These are phyloP conservation scores for Girardinichthys multiradiatus DNA, from an alignment of 2,113 vertebrate species.

Conservation along the genomic window DNA sequence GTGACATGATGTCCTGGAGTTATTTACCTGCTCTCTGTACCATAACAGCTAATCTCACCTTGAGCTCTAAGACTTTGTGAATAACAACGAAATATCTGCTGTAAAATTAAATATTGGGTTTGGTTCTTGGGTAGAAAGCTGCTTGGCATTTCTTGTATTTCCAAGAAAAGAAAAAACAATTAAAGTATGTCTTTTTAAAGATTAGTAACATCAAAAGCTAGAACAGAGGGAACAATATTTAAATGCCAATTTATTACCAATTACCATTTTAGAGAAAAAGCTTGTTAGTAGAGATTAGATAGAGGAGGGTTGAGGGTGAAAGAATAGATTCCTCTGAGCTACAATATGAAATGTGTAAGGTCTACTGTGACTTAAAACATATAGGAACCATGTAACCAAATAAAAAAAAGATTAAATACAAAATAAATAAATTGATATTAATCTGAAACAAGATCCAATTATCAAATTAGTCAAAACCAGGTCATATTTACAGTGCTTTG, in stretches of 20 bases:
- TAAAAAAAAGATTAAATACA: too few relatives aligned
- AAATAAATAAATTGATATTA: too few relatives aligned
- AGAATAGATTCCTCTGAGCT: conserved; percentile 1
- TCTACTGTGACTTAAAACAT: background rate
- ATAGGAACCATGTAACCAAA: too few relatives aligned
- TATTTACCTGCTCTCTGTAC: conserved; percentile 69
- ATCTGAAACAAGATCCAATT: too few relatives aligned
- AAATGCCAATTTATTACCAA: background rate
- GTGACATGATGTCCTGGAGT: conserved; percentile 68
- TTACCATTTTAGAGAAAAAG: conserved; percentile 9
- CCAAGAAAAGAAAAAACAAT: background rate
- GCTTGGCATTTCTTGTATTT: background rate
- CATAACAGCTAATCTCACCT: conserved; percentile 68
- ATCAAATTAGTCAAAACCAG: too few relatives aligned
- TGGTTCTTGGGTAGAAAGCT: background rate
- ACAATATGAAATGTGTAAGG: background rate
- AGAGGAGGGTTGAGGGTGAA: background rate
- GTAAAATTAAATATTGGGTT: conserved; percentile 14
- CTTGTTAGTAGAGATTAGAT: background rate
- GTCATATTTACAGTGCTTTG: too few relatives aligned
- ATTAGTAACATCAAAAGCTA: background rate
- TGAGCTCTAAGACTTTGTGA: conserved; percentile 31
- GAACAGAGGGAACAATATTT: background rate
- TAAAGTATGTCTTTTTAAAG: background rate
- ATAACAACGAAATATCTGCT: conserved; percentile 23